Percentiles rank a stretch among this genome's conserved stretches.
These are phyloP conservation scores for Aulostomus chinensis DNA, from an alignment of 2,797 vertebrate species.

Conservation along the genomic window DNA sequence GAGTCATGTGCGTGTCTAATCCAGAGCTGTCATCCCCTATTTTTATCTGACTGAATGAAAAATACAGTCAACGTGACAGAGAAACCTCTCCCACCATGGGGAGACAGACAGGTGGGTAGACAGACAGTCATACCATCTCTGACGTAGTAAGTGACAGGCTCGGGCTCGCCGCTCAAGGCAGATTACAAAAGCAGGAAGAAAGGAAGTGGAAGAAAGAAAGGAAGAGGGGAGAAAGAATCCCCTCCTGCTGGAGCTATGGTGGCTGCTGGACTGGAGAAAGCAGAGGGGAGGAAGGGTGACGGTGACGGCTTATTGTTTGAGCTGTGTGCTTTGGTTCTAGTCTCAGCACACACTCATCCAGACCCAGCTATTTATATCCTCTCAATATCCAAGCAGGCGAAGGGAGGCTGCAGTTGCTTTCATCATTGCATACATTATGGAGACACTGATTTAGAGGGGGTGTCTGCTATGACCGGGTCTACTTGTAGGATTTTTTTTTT, in stretches of 20 bases:
- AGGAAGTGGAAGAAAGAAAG: constrained; percentile 73
- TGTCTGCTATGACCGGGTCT: constrained; percentile 24
- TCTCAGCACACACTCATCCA: constrained; percentile 53
- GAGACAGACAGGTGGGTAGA: constrained; percentile 39
- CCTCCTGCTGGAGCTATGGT: constrained; percentile 27
- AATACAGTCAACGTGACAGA: constrained; percentile 17
- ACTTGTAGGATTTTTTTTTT: not conserved
- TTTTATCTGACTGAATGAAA: constrained; percentile 38
- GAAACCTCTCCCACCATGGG: constrained; percentile 21
- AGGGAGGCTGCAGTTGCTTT: constrained; percentile 59
- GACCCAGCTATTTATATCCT: constrained; percentile 73
- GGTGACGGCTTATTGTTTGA: constrained; percentile 71
- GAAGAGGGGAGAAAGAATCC: constrained; percentile 50
- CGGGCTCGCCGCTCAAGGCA: constrained; percentile 38
- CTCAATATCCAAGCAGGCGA: constrained; percentile 64
- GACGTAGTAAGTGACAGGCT: constrained; percentile 54
- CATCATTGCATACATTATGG: constrained; percentile 61
- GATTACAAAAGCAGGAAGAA: constrained; percentile 61
- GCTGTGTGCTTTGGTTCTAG: constrained; percentile 63
- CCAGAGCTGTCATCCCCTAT: constrained; percentile 11
- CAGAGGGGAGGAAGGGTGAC: constrained; percentile 60
- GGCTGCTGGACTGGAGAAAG: constrained; percentile 54
- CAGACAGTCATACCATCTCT: constrained; percentile 26
- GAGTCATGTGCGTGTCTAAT: constrained; percentile 27
- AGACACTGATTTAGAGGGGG: constrained; percentile 26